phyloP scores from a whole-genome alignment of 1,140 invertebrate species.

The Lepidurus arcticus region DNA sequence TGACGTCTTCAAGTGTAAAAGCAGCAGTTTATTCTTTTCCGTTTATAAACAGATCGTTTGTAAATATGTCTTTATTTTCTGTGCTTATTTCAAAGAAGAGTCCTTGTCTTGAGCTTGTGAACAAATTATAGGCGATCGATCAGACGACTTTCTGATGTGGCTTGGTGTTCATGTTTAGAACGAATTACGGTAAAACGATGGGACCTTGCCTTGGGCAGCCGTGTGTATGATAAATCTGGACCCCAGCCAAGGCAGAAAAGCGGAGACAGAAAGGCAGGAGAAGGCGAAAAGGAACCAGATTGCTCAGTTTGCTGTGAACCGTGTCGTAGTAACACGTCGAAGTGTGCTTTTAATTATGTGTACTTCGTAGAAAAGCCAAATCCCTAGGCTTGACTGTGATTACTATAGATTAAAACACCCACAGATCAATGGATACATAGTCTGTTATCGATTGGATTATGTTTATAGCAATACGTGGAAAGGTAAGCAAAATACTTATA shows the following conservation, averaged over 20 bases:
- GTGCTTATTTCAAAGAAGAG: too few species aligned
- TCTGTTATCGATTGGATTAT: neutral
- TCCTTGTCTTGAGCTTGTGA: too few species aligned
- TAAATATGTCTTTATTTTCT: too few species aligned
- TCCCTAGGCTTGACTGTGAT: neutral
- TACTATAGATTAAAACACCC: neutral
- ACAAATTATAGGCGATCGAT: neutral
- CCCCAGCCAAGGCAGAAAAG: neutral
- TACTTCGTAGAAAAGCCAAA: neutral
- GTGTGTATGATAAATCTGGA: constrained; percentile 10
- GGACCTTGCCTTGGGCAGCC: constrained; percentile 4
- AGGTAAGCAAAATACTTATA: neutral
- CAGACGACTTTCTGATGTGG: neutral
- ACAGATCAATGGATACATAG: constrained; percentile 1
- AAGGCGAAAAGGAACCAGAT: constrained; percentile 21
- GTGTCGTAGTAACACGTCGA: neutral
- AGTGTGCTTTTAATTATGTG: neutral
- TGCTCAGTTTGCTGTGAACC: constrained; percentile 2
- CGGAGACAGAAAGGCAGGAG: constrained; percentile 1
- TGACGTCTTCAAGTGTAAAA: too few species aligned
- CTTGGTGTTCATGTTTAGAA: neutral
- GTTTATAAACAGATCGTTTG: too few species aligned
- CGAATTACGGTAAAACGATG: constrained; percentile 2
- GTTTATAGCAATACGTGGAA: neutral
- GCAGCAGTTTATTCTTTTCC: too few species aligned